These are phyloP conservation scores for Lapara coniferarum DNA, from an alignment of 2,888 invertebrate species.

Conservation along the genomic window DNA sequence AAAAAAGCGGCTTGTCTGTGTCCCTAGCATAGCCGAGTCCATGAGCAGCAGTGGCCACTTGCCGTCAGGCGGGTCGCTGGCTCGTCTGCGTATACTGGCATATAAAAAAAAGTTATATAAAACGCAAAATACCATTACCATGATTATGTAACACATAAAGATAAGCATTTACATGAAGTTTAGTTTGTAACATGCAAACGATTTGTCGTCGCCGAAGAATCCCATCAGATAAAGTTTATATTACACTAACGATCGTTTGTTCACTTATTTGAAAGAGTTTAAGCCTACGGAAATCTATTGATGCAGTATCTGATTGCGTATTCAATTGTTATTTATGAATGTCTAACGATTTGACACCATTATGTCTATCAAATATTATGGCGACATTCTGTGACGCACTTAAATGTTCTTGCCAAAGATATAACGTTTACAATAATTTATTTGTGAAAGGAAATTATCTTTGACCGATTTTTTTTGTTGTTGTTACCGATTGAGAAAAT, in stretches of 20 bases:
- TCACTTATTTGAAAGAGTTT: not conserved
- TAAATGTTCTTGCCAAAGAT: not conserved
- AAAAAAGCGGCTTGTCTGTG: too few species aligned
- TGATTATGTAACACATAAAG: too few species aligned
- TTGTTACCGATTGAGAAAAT: too few species aligned
- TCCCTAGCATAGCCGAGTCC: too few species aligned
- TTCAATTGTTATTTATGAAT: constrained; percentile 6
- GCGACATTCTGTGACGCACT: not conserved
- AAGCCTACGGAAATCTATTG: not conserved
- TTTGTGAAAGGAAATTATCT: too few species aligned
- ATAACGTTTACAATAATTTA: not conserved
- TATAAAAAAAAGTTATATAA: too few species aligned
- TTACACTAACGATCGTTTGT: constrained; percentile 7
- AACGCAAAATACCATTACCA: too few species aligned
- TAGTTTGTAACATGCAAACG: not conserved
- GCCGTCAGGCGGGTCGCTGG: too few species aligned
- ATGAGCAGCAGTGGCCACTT: too few species aligned
- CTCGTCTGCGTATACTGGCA: too few species aligned
- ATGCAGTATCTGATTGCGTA: not conserved
- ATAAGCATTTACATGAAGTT: too few species aligned
- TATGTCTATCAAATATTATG: constrained; percentile 3
- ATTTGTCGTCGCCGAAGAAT: not conserved
- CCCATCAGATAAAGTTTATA: not conserved
- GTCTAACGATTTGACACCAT: constrained; percentile 5
- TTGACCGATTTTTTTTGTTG: too few species aligned